These are phyloP conservation scores for Apogon hyalosoma DNA, from an alignment of 2,797 vertebrate genomes.

Conservation along the genomic window DNA sequence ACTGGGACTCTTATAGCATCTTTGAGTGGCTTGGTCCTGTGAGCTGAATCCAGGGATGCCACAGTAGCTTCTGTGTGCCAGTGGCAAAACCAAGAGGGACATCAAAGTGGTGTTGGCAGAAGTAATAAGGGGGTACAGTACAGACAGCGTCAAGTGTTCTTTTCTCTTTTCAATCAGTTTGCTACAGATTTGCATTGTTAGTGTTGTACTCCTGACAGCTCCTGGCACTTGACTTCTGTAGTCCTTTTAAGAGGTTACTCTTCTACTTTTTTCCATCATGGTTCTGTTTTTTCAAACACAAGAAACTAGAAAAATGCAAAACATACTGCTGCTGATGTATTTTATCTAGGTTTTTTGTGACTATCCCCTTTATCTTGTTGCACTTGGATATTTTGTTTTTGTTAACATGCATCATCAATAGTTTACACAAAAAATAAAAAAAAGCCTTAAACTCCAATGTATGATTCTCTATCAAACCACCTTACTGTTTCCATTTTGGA, in stretches of 20 bases:
- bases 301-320: conserved; percentile 50
- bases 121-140: conserved; percentile 17
- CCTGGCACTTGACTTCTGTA: conserved; percentile 33
- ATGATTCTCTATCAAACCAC: conserved; percentile 16
- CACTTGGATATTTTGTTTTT: conserved; percentile 57
- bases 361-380: conserved; percentile 32
- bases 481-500: conserved; percentile 3
- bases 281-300: conserved; percentile 46
- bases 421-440: conserved; percentile 78
- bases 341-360: conserved; percentile 51
- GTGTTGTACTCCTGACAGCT: conserved; percentile 43
- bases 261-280: conserved; percentile 37
- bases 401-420: conserved; percentile 52
- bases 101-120: conserved; percentile 39
- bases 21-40: conserved; percentile 46
- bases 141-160: conserved; percentile 31
- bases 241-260: conserved; percentile 27
- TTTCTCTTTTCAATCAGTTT: conserved; percentile 42
- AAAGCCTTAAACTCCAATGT: conserved; percentile 66
- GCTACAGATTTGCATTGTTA: conserved; percentile 43
- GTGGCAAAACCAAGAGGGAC: conserved; percentile 50
- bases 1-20: conserved; percentile 54
- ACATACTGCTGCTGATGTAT: conserved; percentile 35
- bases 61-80: conserved; percentile 44
- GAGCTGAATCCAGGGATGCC: conserved; percentile 50